These are phyloP conservation scores for Cynaeus angustus DNA, from an alignment of 2,888 invertebrate species.

Conservation along the genomic window DNA sequence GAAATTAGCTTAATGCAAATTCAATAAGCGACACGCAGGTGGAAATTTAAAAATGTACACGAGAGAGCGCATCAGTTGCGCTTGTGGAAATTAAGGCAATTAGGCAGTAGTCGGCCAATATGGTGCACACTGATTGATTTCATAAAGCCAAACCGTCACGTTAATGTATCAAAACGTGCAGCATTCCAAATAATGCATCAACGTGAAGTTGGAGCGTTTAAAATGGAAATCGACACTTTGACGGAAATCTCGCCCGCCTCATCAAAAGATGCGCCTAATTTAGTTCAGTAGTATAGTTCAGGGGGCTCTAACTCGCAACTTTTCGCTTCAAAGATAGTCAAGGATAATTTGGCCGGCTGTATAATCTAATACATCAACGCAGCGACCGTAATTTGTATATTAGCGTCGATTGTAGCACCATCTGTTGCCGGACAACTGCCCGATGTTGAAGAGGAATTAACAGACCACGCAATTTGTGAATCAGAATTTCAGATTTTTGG, in stretches of 20 bases:
- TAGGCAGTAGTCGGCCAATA: constrained; percentile 66
- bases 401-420: constrained; percentile 52
- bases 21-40: constrained; percentile 57
- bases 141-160: constrained; percentile 63
- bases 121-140: constrained; percentile 67
- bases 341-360: constrained; percentile 44
- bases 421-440: constrained; percentile 50
- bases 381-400: constrained; percentile 51
- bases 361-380: constrained; percentile 45
- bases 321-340: constrained; percentile 17
- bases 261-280: neutral
- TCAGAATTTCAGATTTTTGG: neutral
- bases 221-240: neutral
- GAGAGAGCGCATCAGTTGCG: constrained; percentile 57
- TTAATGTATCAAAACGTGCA: constrained; percentile 61
- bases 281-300: neutral
- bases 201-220: constrained; percentile 30
- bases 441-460: constrained; percentile 16
- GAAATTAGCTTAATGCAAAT: constrained; percentile 55
- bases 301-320: neutral
- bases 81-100: constrained; percentile 66
- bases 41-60: constrained; percentile 63
- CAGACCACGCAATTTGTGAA: neutral
- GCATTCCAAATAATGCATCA: constrained; percentile 43
- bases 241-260: neutral